Evolutionary conservation across 2,888 invertebrate genomes (phyloP), one percentile per base, ranked within the genome.

Genomic region (Macroteleia sp.): DNA sequence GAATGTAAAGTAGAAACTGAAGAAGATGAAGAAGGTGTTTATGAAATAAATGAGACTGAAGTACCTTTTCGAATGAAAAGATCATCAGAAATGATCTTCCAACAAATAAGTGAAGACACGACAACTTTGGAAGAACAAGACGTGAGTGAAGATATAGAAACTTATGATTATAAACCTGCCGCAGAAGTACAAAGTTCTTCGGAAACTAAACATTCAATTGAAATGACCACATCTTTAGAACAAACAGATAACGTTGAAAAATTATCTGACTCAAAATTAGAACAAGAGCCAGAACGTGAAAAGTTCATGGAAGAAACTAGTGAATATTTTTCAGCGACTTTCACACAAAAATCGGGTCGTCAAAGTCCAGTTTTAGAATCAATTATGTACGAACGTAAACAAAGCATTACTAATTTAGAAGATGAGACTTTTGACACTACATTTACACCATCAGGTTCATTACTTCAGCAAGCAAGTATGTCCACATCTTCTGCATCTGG

Each of bases 81-180:
- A 73, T 97, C 97, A 0, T 95, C 96, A 83, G 97, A 97, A 92
- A 97, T 97, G 97, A 95, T 96, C 73, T 97, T 97, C 88, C 95
- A 94, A 83, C 96, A 96, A 2, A 93, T 92, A 77, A 92, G 93
- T 42, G 91, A 93, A 85, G 93, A 93, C 75, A 90, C 91, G 85
- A 66, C 17, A 54, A 76, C 70, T 2, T 19, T 56, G 0, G 81
- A 83, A 1, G 77, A 73, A 17, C 70, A 70, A 52, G 20, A 64
- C 0, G 41, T 39, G 8, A 69, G 42, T 3, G 61, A 79, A 8
- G 83, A 90, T 25, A 89, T 92, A 17, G 93, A 92, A 78, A 92
- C 92, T 80, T 89, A 91, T 50, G 93, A 93, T 77, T 90, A 92
- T 3, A 93, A 93, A 44, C 36, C 56, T 14, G n/a, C 20, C 20